phyloP scores from a whole-genome alignment of 2,888 invertebrate genomes.

The Andrena camellia region DNA sequence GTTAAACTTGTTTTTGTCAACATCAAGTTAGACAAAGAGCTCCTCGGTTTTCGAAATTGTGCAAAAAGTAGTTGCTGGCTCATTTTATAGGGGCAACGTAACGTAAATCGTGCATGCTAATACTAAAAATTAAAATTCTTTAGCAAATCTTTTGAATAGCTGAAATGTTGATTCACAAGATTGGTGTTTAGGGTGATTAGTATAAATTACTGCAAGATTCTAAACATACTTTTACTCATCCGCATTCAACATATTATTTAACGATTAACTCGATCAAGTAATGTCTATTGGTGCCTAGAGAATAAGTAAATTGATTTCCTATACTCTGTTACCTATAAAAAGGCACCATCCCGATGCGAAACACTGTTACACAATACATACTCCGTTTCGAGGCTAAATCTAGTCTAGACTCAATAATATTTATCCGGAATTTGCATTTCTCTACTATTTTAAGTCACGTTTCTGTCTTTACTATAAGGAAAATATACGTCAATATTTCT shows the following conservation, averaged over 20 bases:
- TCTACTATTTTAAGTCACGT: conserved; percentile 27
- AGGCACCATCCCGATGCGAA: not conserved
- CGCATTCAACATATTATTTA: not conserved
- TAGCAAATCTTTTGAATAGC: not conserved
- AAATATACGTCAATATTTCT: not conserved
- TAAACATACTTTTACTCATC: too few species aligned
- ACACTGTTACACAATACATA: not conserved
- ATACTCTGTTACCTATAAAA: not conserved
- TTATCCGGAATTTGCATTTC: conserved; percentile 31
- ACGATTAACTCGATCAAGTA: conserved; percentile 4
- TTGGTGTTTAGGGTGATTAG: not conserved
- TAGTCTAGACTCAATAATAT: conserved; percentile 52
- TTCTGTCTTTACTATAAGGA: not conserved
- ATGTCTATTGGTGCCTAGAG: not conserved
- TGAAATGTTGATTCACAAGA: not conserved
- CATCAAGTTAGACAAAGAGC: not conserved
- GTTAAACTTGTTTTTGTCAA: not conserved
- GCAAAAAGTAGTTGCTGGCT: not conserved
- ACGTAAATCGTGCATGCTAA: too few species aligned
- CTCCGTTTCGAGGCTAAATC: conserved; percentile 51
- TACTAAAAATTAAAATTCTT: too few species aligned
- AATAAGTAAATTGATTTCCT: conserved; percentile 16
- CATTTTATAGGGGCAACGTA: too few species aligned
- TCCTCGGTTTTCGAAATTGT: not conserved
- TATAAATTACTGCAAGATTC: too few species aligned